phyloP scores from a whole-genome alignment of 2,113 vertebrate species.

The Alethe diademata region DNA sequence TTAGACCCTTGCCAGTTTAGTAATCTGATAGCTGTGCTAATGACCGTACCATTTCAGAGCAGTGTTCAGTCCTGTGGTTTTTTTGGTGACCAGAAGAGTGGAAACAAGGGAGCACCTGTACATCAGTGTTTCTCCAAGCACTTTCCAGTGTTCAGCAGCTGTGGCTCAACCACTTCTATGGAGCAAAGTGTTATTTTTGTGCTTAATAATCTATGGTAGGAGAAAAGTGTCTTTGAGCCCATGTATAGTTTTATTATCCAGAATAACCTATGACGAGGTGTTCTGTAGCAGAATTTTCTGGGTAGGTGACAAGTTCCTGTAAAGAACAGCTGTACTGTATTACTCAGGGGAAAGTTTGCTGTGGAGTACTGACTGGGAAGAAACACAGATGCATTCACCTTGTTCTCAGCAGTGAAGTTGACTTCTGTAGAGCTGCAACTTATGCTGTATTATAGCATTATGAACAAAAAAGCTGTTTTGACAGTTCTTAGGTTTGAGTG shows the following conservation, averaged over 20 bases:
- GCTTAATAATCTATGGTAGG: not conserved
- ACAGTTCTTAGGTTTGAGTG: not conserved
- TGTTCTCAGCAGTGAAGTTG: not conserved
- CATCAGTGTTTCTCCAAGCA: not conserved
- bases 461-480: not conserved
- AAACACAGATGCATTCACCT: not conserved
- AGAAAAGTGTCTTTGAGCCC: not conserved
- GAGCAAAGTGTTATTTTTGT: not conserved
- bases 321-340: not conserved
- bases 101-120: not conserved
- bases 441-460: rapidly evolving
- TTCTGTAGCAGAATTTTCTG: not conserved
- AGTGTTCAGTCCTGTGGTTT: not conserved
- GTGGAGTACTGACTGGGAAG: not conserved
- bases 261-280: not conserved
- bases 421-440: not conserved
- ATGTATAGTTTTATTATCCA: not conserved
- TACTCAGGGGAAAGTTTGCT: not conserved
- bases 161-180: not conserved
- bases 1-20: not conserved
- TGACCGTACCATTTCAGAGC: not conserved
- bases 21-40: not conserved
- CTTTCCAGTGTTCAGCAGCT: not conserved
- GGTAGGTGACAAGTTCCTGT: not conserved
- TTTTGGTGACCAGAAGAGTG: not conserved